A percentile compares a stretch with the other conserved stretches of the same genome.
Evolutionary conservation across 1,140 invertebrate genomes (phyloP).

Genomic region (Neotoxoptera formosana): DNA sequence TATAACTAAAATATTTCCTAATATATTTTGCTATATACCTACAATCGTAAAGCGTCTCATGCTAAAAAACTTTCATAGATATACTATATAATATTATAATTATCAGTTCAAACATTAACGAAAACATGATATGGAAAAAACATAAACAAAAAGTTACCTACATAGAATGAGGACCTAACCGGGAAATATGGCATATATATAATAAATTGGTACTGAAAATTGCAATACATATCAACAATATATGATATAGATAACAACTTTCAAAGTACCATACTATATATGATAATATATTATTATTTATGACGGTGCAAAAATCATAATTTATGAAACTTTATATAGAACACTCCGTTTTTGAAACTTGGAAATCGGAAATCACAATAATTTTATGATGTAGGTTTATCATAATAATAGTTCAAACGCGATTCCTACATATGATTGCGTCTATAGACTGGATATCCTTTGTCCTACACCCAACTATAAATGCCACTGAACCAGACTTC

Average conservation of each 20-base stretch:
- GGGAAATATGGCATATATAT: not conserved
- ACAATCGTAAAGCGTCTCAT: not conserved
- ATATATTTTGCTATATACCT: no score
- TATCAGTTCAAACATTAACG: not conserved
- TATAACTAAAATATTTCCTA: no score
- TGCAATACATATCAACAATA: not conserved
- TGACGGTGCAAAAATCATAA: not conserved
- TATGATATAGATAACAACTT: not conserved
- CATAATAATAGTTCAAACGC: not conserved
- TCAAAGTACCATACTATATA: not conserved
- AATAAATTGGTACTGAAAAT: not conserved
- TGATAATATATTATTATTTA: not conserved
- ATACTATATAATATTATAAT: not conserved
- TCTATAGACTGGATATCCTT: not conserved
- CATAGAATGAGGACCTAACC: not conserved
- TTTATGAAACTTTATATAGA: not conserved
- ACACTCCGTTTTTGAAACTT: not conserved
- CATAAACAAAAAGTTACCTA: not conserved
- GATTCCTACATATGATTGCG: not conserved
- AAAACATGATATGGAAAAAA: not conserved
- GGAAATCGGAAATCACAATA: not conserved
- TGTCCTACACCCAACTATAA: no score
- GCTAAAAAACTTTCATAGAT: not conserved
- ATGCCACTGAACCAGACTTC: no score
- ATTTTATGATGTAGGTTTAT: not conserved